Conservation (phyloP, 2,113 vertebrate genomes). For the Esox niger region DNA sequence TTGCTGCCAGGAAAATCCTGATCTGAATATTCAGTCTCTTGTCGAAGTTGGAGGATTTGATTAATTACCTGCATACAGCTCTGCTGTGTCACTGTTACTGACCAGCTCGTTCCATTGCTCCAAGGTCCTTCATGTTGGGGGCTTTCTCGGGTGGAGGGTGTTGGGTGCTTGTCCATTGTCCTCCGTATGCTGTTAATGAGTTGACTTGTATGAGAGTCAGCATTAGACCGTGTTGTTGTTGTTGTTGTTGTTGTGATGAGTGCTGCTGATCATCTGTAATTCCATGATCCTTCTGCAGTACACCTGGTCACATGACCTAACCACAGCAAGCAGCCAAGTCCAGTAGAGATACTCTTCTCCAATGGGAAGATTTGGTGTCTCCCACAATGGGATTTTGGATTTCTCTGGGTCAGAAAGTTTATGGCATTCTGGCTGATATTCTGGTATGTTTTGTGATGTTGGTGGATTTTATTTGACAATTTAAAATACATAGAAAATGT, state of each 20-base stretch:
- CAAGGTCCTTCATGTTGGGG: not conserved
- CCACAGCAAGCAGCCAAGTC: not conserved
- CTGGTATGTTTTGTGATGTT: too few relatives aligned
- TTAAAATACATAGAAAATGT: too few relatives aligned
- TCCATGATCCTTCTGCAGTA: conserved; percentile 60
- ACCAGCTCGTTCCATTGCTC: not conserved
- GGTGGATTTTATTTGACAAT: too few relatives aligned
- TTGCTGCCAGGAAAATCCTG: too few relatives aligned
- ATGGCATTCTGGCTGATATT: conserved; percentile 13
- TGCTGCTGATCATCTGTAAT: conserved; percentile 58
- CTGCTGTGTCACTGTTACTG: too few relatives aligned
- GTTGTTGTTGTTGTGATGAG: conserved; percentile 26
- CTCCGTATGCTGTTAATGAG: not conserved
- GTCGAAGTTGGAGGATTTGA: too few relatives aligned
- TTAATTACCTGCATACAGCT: too few relatives aligned
- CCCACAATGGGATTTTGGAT: conserved; percentile 2
- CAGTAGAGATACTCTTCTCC: conserved; percentile 6
- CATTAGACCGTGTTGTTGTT: conserved; percentile 26
- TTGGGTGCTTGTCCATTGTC: not conserved
- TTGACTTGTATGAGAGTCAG: conserved; percentile 5
- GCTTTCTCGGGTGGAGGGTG: not conserved
- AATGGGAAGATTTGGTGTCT: not conserved
- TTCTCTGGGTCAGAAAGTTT: conserved; percentile 1
- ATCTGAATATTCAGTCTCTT: too few relatives aligned
- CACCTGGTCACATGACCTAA: conserved; percentile 39